Base-by-base conservation (phyloP, 2,797 vertebrate genomes). In the Chelon labrosus region DNA sequence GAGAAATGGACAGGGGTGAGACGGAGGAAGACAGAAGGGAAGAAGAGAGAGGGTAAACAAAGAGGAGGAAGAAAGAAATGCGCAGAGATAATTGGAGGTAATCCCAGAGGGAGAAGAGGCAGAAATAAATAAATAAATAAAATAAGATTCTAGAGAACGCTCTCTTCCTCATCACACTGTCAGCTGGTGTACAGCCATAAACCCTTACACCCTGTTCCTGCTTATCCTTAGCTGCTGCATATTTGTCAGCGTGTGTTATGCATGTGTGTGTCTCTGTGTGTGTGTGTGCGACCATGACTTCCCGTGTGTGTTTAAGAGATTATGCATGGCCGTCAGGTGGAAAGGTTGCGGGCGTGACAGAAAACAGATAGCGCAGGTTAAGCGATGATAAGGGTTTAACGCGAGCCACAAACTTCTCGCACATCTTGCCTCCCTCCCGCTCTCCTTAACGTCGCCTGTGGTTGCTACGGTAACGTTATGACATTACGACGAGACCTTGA, bases 381-480 rank as follows among this genome's bases (percentile, higher is more conserved):
- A 84, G 84, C n/a, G 56, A 80, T 19, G 38, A 35, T 35, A 35
- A 35, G 38, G 57, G 72, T 82, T 58, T 60, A 51, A 80, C 25
- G 27, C 55, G 41, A 81, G 79, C 51, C 35, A 17, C 53, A 79
- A 84, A 80, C 72, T 83, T 83, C 70, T 80, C 75, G 70, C 31
- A 1, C 44, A n/a, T 27, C 22, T 4, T 55, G 80, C 22, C 54
- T 46, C 37, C 42, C 65, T 9, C 66, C 22, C 17, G 49, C 31
- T 51, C 44, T 61, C 61, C 37, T 38, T 63, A 35, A 76, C 52
- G 41, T 54, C 39, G 70, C 59, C 37, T 71, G 73, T 20, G 50
- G 86, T 86, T 91, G 86, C 89, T 70, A 82, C 19, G 65, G 89
- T 64, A 88, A 91, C 86, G 54, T 70, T 66, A 84, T 76, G 78